Evolutionary conservation across 2,113 vertebrate species (phyloP).

Genomic region (Lanius ludovicianus): DNA sequence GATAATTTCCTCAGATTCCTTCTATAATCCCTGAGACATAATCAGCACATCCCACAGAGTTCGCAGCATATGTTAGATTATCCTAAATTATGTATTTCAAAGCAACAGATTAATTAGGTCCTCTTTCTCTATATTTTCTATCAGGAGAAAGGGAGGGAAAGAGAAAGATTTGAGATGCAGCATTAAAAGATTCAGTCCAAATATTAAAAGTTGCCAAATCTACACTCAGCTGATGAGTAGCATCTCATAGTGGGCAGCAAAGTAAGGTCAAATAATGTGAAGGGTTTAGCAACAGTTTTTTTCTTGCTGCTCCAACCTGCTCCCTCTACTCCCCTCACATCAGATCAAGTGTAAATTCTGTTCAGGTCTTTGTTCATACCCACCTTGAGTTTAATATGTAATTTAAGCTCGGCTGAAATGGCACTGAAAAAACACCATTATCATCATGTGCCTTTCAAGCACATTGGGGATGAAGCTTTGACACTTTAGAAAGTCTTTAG

Average conservation of each 20-base stretch:
- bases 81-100: not conserved
- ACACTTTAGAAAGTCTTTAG: not conserved
- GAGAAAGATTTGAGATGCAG: not conserved
- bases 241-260: not conserved
- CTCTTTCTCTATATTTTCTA: not conserved
- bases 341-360: not conserved
- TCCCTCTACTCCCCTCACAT: not conserved
- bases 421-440: rapidly evolving
- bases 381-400: not conserved
- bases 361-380: not conserved
- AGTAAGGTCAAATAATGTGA: not conserved
- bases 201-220: not conserved
- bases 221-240: not conserved
- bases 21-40: not conserved
- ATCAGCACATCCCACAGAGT: not conserved
- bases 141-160: not conserved
- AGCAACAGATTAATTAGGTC: not conserved
- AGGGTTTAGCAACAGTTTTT: not conserved
- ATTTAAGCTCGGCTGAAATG: not conserved
- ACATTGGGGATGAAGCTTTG: not conserved
- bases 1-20: not conserved
- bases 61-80: not conserved
- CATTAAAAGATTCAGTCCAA: not conserved
- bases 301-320: not conserved
- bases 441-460: not conserved